Evolutionary conservation across 2,797 vertebrate species (phyloP), one percentile per base, ranked within the genome.

Genomic region (Chelmon rostratus): DNA sequence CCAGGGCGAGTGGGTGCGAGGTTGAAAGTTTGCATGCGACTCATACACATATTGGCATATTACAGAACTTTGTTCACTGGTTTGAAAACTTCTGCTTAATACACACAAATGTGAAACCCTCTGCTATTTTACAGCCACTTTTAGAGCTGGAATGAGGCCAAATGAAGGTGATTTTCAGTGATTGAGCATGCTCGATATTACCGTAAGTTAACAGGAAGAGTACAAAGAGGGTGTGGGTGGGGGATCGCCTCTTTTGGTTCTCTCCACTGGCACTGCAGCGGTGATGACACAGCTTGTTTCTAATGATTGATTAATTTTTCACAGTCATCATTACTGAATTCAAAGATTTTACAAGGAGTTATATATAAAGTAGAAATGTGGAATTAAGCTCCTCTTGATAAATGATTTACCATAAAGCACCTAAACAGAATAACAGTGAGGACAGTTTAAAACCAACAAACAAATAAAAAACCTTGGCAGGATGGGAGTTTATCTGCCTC

Each of bases 191-290:
- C 64, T 76, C 16, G 77, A 92, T 93, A 87, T 95, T 95, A 95
- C 94, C 86, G 95, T 95, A 95, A 96, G 78, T 66, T 73, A 68
- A 88, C 85, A 92, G 95, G 94, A 95, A 94, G 91, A 89, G 52
- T 6, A 62, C 40, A 38, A 15, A 72, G 80, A 85, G 53, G 73
- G 66, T 68, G 95, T 94, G 93, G 95, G 95, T 91, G 95, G 95
- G 95, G 95, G 93, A 95, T 89, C 78, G 88, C 93, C 94, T 91
- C 69, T 63, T 65, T 66, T 75, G 62, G 81, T 84, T 84, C 69
- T 91, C 77, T 83, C 56, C 79, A 38, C 58, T 74, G n/a, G 78
- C 67, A 80, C 79, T 67, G 67, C 90, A 90, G 73, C 75, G 77
- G 73, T 69, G 72, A 84, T 90, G 90, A 93, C 88, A 86, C 54